phyloP scores from a whole-genome alignment of 2,797 vertebrate genomes.

The Arnoldichthys spilopterus region DNA sequence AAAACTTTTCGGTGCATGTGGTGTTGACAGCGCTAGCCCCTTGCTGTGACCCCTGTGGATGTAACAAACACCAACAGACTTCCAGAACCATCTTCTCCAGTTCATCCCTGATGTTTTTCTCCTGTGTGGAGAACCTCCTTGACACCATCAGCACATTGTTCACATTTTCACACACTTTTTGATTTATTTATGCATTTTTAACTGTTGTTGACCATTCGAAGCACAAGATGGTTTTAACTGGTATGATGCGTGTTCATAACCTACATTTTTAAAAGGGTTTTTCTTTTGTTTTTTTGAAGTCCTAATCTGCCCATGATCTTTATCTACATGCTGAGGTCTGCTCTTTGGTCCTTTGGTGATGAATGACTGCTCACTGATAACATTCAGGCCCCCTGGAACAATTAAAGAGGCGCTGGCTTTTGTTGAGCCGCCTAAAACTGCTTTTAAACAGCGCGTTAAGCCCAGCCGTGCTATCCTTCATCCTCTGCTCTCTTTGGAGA shows the following conservation, averaged over 20 bases:
- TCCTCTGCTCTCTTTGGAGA: conserved; percentile 6
- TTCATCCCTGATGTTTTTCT: neutral
- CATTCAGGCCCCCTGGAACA: conserved; percentile 65
- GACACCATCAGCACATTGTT: too few species aligned
- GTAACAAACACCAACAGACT: neutral
- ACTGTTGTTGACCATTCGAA: conserved; percentile 13
- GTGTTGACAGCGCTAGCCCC: neutral
- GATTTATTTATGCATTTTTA: too few species aligned
- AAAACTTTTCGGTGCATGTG: neutral
- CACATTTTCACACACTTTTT: neutral
- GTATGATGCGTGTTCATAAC: conserved; percentile 18
- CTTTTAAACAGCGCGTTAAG: conserved; percentile 63
- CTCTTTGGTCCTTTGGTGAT: conserved; percentile 75
- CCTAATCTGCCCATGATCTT: conserved; percentile 91
- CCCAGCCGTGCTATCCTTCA: conserved; percentile 53
- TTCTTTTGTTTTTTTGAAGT: conserved; percentile 82
- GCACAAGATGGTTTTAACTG: conserved; percentile 21
- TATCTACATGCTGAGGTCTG: conserved; percentile 82
- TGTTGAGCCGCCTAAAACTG: conserved; percentile 60
- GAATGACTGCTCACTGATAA: conserved; percentile 75
- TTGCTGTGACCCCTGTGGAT: neutral
- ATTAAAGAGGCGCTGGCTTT: conserved; percentile 69
- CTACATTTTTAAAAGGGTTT: conserved; percentile 55
- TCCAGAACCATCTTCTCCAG: neutral
- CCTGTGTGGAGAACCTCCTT: too few species aligned